phyloP scores from a whole-genome alignment of 2,113 vertebrate species.

The human region GRCh38 chr2:102305501-102306000 shows the following conservation, averaged over 20 bases:
- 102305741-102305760: neutral
- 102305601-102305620: neutral
- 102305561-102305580: neutral
- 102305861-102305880: neutral
- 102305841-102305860: neutral
- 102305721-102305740: neutral
- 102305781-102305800: neutral
- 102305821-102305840: neutral
- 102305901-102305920: rapidly evolving
- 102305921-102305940: neutral
- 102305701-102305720: neutral
- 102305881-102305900: neutral
- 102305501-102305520: neutral
- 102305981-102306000: rapidly evolving
- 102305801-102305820: neutral
- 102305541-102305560: neutral
- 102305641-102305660: neutral
- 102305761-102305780: neutral
- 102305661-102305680: neutral
- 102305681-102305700: neutral
- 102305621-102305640: neutral
- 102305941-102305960: neutral
- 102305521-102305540: neutral
- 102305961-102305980: neutral
- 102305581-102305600: neutral